Base-by-base conservation (phyloP, 2,888 invertebrate genomes). In the Eristalis pertinax region DNA sequence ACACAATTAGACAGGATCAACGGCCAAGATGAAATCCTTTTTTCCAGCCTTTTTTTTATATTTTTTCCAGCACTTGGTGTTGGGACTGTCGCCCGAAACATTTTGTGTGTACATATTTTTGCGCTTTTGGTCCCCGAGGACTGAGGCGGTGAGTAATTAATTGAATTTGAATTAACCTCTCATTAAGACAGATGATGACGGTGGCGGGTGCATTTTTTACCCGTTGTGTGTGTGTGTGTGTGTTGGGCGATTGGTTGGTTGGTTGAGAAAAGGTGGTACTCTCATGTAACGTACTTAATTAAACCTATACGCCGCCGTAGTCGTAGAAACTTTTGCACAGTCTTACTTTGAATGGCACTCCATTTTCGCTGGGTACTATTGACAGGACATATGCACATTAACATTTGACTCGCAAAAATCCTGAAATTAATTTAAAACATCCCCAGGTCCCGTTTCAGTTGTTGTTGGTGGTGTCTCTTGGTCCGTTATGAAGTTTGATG, bases 101-200 rank as follows among this genome's bases (percentile, higher is more conserved):
- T 81, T 69, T 50, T 50, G 19, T 50, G 19, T n/a, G 50, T 50
- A 50, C 19, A 70, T 65, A 77, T 76, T 77, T 77, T 63, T 62
- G 70, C 19, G 76, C 67, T 76, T 75, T 69, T 67, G 22, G 65
- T 56, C 29, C 38, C 38, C n/a, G 56, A 19, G 19, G 38, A 58
- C 11, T 56, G 43, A 22, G 64, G 24, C 15, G 35, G 65, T 62
- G 60, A 73, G 73, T 87, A 84, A 87, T 84, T 87, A 87, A 87
- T 87, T 84, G 84, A 80, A 87, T 76, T 84, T 80, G 84, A 84
- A 87, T 87, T 76, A 87, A 87, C 84, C 84, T 87, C 76, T 80
- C 73, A 73, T 76, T 87, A 76, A 72, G 69, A 72, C 77, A 68
- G 60, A 38, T 50, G 65, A 70, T 32, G 50, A 79, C 56, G 56